Evolutionary conservation across 2,888 invertebrate species (phyloP), one percentile per base, ranked within the genome.

Genomic region (Stictocephala bisonia): DNA sequence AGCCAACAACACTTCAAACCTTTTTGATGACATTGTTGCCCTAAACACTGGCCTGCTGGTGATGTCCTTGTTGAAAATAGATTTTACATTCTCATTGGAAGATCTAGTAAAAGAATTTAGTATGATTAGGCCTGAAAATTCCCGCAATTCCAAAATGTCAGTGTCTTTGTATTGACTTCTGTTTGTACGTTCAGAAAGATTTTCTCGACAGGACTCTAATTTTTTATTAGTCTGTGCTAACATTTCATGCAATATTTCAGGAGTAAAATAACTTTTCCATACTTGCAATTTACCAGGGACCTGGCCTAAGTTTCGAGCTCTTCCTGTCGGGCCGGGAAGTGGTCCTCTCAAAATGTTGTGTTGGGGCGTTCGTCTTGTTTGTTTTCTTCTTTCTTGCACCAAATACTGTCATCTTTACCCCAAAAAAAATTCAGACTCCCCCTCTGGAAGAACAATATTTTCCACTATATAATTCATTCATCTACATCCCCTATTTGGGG

Each of bases 1-100:
- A 22, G 40, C 40, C 41, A 66, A 41, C 41, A 66, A 66, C 18
- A 66, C 20, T 66, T 41, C 9, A 66, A 66, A 66, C 40, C 40
- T 20, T 66, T 40, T 41, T 66, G 40, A 13, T 18, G 40, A 22
- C 66, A 66, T 66, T 20, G 66, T 66, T 66, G 41, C 20, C 41
- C 66, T 66, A 44, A 41, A 66, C 22, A 41, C 24, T 22, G 13
- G 41, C 66, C 24, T 51, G 24, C 20, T 51, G 24, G 53, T 51
- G 44, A 44, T n/a, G n/a, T n/a, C n/a, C n/a, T n/a, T n/a, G n/a
- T n/a, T n/a, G n/a, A n/a, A n/a, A n/a, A n/a, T n/a, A n/a, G n/a
- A n/a, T n/a, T n/a, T n/a, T n/a, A n/a, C n/a, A n/a, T n/a, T n/a
- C n/a, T n/a, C n/a, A n/a, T n/a, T n/a, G n/a, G n/a, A n/a, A n/a